These are phyloP conservation scores for Melanogrammus aeglefinus DNA, from an alignment of 2,797 vertebrate species.

Conservation along the genomic window DNA sequence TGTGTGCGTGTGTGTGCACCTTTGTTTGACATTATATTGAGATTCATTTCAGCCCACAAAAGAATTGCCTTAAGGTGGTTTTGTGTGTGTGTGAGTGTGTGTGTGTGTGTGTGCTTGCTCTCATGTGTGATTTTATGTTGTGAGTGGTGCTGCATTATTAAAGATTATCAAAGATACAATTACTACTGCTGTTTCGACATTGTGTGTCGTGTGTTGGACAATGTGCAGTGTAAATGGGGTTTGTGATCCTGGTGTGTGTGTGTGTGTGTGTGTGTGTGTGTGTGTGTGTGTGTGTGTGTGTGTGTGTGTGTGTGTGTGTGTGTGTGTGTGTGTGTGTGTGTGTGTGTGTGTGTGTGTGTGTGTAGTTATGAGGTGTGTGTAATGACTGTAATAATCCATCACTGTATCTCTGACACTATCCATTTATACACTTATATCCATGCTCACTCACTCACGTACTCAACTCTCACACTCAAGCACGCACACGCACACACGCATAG, in stretches of 20 bases:
- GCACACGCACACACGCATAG: neutral
- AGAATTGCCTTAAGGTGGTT: neutral
- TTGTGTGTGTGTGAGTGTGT: neutral
- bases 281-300: neutral
- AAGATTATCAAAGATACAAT: neutral
- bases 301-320: neutral
- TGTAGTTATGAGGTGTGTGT: constrained; percentile 3
- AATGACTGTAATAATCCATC: constrained; percentile 39
- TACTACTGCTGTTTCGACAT: neutral
- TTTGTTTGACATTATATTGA: neutral
- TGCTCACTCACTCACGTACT: neutral
- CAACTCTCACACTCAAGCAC: constrained; percentile 22
- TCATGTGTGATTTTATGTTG: neutral
- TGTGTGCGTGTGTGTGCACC: constrained; percentile 12
- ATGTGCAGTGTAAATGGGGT: neutral
- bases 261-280: constrained; percentile 4
- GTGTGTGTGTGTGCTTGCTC: neutral
- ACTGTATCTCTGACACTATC: constrained; percentile 31
- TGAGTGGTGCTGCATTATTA: neutral
- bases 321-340: neutral
- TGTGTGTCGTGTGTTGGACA: constrained; percentile 4
- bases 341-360: neutral
- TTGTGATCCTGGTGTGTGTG: neutral
- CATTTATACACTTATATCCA: constrained; percentile 41
- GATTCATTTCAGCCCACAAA: neutral